phyloP scores from a whole-genome alignment of 2,797 vertebrate genomes.

The Iguana delicatissima region DNA sequence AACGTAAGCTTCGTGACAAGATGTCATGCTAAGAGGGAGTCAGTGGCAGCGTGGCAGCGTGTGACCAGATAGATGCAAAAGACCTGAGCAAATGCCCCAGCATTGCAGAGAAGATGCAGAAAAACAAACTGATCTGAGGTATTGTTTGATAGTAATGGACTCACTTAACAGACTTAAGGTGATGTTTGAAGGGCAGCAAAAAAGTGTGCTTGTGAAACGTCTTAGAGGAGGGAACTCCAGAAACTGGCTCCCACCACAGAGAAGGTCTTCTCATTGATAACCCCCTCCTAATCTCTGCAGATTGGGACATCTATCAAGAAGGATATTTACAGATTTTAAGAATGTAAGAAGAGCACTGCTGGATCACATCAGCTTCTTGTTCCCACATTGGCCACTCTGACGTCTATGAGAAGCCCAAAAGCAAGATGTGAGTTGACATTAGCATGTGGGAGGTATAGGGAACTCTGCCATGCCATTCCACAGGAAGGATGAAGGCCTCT shows the following conservation, averaged over 20 bases:
- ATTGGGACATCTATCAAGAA: neutral
- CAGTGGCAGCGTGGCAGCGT: neutral
- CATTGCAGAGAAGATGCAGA: neutral
- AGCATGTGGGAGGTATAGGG: too few species aligned
- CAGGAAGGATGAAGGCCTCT: too few species aligned
- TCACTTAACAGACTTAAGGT: too few species aligned
- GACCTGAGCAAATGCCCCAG: neutral
- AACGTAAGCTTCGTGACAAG: neutral
- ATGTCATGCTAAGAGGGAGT: neutral
- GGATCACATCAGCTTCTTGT: neutral
- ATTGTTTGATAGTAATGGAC: neutral
- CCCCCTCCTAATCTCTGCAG: neutral
- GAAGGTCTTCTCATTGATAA: neutral
- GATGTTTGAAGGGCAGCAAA: neutral
- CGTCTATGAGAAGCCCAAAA: neutral
- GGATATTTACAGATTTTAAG: neutral
- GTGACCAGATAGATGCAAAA: neutral
- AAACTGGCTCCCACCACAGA: neutral
- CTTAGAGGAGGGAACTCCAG: neutral
- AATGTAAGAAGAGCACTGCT: neutral
- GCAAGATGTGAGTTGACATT: too few species aligned
- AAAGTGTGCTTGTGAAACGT: neutral
- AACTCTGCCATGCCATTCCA: too few species aligned
- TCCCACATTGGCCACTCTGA: neutral
- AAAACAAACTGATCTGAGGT: neutral